Percentiles rank a stretch among this genome's conserved stretches.
Conservation (phyloP, 2,113 vertebrate genomes). For the Cyprinodon brontotheroides region DNA sequence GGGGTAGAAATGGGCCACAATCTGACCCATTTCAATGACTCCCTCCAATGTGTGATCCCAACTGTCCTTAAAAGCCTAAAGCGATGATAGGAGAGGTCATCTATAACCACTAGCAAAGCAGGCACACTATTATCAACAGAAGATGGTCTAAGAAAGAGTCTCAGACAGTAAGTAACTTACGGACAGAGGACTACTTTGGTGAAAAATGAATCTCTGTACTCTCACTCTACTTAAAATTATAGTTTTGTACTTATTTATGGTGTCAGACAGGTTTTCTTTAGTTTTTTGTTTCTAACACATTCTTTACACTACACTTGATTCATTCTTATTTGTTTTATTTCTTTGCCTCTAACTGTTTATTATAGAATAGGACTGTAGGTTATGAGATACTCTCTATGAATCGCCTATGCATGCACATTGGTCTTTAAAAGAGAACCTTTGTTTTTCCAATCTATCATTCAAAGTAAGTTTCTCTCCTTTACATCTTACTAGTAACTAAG, state of each 20-base stretch:
- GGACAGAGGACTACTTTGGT: background rate
- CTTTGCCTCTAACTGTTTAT: background rate
- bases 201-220: background rate
- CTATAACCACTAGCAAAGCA: conserved; percentile 11
- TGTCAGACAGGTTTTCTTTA: background rate
- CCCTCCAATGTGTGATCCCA: conserved; percentile 48
- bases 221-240: background rate
- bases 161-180: conserved; percentile 13
- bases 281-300: background rate
- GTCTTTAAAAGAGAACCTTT: background rate
- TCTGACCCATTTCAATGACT: conserved; percentile 79
- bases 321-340: background rate
- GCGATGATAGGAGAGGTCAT: conserved; percentile 46
- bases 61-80: conserved; percentile 46
- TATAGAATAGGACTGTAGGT: background rate
- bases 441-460: background rate
- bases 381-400: background rate
- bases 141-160: background rate
- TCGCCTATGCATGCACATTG: background rate
- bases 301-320: background rate
- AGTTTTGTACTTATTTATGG: background rate
- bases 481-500: background rate
- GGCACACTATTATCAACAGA: background rate
- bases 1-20: conserved; percentile 71
- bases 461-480: background rate